Percentiles rank a stretch among this genome's conserved stretches.
These are phyloP conservation scores for Sesia bembeciformis DNA, from an alignment of 2,888 invertebrate species.

Conservation along the genomic window DNA sequence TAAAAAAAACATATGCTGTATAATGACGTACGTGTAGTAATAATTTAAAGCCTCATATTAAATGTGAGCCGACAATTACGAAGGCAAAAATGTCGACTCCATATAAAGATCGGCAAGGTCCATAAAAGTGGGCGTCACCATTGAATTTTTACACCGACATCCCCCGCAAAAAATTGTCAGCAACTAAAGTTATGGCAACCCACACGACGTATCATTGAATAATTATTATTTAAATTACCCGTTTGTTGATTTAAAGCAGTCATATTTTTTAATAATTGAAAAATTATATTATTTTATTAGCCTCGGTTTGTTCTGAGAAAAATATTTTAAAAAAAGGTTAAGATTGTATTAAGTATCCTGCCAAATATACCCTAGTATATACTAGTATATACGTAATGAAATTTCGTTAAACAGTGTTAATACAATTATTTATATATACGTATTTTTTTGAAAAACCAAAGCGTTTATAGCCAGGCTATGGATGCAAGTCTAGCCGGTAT, in stretches of 20 bases:
- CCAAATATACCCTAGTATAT: too few species aligned
- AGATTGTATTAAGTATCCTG: too few species aligned
- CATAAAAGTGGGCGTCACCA: conserved; percentile 42
- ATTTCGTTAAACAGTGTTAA: too few species aligned
- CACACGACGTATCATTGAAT: conserved; percentile 26
- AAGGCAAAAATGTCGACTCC: conserved; percentile 33
- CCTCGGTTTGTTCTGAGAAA: too few species aligned
- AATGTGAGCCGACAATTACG: conserved; percentile 36
- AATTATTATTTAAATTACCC: conserved; percentile 6
- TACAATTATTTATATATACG: too few species aligned
- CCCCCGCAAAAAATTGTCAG: conserved; percentile 41
- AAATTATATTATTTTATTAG: too few species aligned
- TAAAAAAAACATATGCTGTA: background rate
- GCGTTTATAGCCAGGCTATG: too few species aligned
- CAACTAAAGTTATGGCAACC: conserved; percentile 29
- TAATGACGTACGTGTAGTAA: background rate
- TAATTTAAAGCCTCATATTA: conserved; percentile 6
- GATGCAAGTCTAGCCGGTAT: too few species aligned
- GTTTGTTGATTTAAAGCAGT: background rate
- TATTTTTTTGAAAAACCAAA: too few species aligned
- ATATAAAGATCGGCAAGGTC: conserved; percentile 50
- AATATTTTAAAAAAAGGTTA: too few species aligned
- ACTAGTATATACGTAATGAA: too few species aligned
- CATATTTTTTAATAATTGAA: background rate
- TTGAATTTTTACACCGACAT: conserved; percentile 36